Evolutionary conservation across 2,888 invertebrate species (phyloP), one percentile per base, ranked within the genome.

Genomic region (Cantharis rufa): DNA sequence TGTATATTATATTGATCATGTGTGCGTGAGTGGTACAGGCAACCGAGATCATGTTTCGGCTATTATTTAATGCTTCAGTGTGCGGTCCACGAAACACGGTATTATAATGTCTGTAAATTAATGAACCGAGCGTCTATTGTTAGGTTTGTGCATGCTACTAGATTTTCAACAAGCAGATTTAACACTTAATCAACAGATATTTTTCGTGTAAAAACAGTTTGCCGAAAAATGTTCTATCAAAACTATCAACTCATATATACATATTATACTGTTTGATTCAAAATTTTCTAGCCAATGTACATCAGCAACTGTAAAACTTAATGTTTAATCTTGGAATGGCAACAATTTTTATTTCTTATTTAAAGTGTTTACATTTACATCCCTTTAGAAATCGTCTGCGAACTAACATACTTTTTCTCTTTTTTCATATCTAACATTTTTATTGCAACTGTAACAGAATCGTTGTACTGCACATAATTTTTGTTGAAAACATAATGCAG

Each of bases 1-100:
- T 80, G 82, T 80, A 80, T 81, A 81, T 81, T 82, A 81, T 82
- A 78, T 80, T 76, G 77, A 81, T 80, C 73, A 80, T 77, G 74
- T 77, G 77, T 80, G 79, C 80, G 78, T 78, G 79, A 77, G 77
- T 76, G 76, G 77, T 74, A 62, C 77, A 74, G 77, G 71, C 74
- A 78, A 48, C 70, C 71, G 81, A 79, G 81, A 80, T 81, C 81
- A 77, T 77, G 81, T 81, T 81, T 79, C 81, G 74, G 78, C 76
- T 80, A 77, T 80, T 80, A 80, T 80, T 80, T 80, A 80, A 80
- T 77, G 72, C 73, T 71, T 72, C 76, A 75, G 68, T 75, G 74
- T 72, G 74, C 74, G 75, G 78, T 80, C 74, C 72, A 78, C 78
- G 76, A 74, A 76, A 79, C 71, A 74, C 74, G 70, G 69, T 70